These are phyloP conservation scores for Porphyrio hochstetteri DNA, from an alignment of 2,113 vertebrate species.

Conservation along the genomic window DNA sequence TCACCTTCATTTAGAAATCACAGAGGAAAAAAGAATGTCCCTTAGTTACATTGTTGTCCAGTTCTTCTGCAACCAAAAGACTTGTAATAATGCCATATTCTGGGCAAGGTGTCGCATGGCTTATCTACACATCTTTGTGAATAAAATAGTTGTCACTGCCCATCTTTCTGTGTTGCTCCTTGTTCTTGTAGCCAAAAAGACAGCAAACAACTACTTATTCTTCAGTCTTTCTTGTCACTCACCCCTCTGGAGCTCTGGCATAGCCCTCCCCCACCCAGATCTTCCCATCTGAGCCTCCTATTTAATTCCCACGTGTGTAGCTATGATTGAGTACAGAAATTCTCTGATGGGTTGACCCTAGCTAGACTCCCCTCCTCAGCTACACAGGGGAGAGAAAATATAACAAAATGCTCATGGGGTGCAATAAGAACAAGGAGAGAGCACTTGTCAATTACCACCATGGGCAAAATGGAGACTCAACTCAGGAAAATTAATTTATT, in stretches of 20 bases:
- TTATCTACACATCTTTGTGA: neutral
- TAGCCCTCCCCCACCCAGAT: too few relatives aligned
- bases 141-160: neutral
- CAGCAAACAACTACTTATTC: neutral
- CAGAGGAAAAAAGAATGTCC: neutral
- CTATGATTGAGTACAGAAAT: neutral
- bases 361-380: neutral
- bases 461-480: neutral
- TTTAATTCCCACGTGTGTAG: neutral
- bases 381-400: neutral
- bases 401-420: rapidly evolving
- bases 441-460: neutral
- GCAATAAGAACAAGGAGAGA: neutral
- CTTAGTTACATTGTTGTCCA: neutral
- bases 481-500: neutral
- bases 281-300: neutral
- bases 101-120: neutral
- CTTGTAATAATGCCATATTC: neutral
- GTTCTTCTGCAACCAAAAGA: neutral
- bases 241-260: neutral
- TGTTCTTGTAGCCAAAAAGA: neutral
- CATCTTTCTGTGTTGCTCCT: neutral
- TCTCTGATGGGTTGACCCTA: neutral
- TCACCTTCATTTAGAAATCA: neutral
- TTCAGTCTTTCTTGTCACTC: neutral